Evolutionary conservation across 35 echinoderm and acorn worm genomes (phyloP), one percentile per base, ranked within the genome.

Genomic region (Apostichopus japonicus): DNA sequence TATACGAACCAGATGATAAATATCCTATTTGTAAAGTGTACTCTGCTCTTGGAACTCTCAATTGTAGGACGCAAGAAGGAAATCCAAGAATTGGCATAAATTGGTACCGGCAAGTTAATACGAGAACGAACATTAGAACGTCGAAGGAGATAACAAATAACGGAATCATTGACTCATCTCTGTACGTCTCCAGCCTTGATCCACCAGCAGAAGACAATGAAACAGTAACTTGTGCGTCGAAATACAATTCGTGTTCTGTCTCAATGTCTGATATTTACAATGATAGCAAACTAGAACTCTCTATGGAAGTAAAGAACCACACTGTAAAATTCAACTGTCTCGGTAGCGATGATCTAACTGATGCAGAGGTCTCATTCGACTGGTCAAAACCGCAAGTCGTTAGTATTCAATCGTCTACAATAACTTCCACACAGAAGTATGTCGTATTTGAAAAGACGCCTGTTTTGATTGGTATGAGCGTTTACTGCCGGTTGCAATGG

Each of bases 11-110:
- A 44, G 86, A 89, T 73, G 22, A 17, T 19, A 89, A 23, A 8
- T 89, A 27, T 54, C 59, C 61, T 54, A n/a, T 72, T 13, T 89
- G 86, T 54, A 5, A 73, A 52, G 10, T 89, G 6, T 0, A 89
- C 86, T 57, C 53, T n/a, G 81, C 16, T 15, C 23, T 27, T 27
- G 61, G 24, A 53, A 24, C 4, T 17, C 22, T 89, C 8, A 89
- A 54, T 5, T 89, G 86, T 72, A 67, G 54, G 62, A 72, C 86
- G 8, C 86, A 89, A 65, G 86, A 72, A 22, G 86, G 86, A 11
- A 89, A 89, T 73, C 86, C 86, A 53, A 89, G 86, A 73, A 24
- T 89, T 6, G 56, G 44, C 15, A 23, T 89, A 21, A 23, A 6
- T 51, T 89, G 86, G 86, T 75, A 59, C 7, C 13, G 54, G 19